phyloP scores from a whole-genome alignment of 2,113 vertebrate species.

The Lycaon pictus region DNA sequence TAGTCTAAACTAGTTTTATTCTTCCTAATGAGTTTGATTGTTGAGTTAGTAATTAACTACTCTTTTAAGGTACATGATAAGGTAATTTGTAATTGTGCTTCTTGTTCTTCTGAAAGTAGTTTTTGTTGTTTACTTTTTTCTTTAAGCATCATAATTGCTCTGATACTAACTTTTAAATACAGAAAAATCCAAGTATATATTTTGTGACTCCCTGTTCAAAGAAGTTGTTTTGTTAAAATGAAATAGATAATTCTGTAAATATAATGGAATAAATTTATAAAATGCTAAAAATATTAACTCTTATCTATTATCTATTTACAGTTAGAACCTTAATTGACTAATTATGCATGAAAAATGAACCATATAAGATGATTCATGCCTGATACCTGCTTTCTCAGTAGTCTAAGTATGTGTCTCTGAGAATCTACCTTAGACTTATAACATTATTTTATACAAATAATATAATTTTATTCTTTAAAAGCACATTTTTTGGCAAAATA shows the following conservation, averaged over 20 bases:
- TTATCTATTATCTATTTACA: background rate
- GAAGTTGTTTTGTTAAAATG: conserved; percentile 31
- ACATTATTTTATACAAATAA: conserved; percentile 31
- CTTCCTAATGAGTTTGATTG: conserved; percentile 60
- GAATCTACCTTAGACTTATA: background rate
- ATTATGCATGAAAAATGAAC: background rate
- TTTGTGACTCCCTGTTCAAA: conserved; percentile 10
- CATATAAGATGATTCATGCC: background rate
- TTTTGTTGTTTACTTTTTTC: background rate
- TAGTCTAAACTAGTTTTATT: conserved; percentile 58
- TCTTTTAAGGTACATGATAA: conserved; percentile 41
- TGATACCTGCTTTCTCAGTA: background rate
- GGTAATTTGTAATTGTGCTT: conserved; percentile 31
- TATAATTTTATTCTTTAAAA: conserved; percentile 12
- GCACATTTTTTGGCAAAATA: conserved; percentile 26
- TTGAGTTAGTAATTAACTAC: conserved; percentile 61
- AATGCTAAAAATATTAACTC: background rate
- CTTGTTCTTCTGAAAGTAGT: conserved; percentile 7
- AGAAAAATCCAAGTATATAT: background rate
- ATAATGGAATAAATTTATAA: conserved; percentile 51
- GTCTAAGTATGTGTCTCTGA: conserved; percentile 9
- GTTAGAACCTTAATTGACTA: background rate
- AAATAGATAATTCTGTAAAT: background rate
- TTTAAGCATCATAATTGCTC: conserved; percentile 20
- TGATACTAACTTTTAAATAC: conserved; percentile 44